A percentile compares a stretch with the other conserved stretches of the same genome.
phyloP scores from a whole-genome alignment of 35 echinoderm and acorn worm genomes.

The Ophioderma brevispina region DNA sequence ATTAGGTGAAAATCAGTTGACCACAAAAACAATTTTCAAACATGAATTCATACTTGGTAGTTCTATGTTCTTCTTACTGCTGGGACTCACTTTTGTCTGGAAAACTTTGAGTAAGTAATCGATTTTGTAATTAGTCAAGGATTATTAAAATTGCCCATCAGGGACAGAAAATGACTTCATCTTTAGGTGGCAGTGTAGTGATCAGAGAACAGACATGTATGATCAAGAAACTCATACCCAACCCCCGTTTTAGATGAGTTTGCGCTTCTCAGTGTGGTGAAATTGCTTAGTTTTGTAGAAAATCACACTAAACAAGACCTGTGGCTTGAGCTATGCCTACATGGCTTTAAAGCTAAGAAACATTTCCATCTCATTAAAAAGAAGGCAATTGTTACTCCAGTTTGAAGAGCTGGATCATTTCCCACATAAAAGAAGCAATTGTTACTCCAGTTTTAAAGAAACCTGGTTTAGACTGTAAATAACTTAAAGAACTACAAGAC shows the following conservation, averaged over 20 bases:
- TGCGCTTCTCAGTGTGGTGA: too few relatives aligned
- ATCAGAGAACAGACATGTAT: background rate
- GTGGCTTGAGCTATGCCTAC: too few relatives aligned
- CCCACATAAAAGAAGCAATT: too few relatives aligned
- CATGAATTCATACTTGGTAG: background rate
- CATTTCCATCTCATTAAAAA: too few relatives aligned
- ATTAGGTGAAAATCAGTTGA: background rate
- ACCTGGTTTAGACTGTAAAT: too few relatives aligned
- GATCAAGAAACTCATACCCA: background rate
- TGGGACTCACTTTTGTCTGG: background rate
- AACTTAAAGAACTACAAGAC: too few relatives aligned
- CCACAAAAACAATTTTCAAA: background rate
- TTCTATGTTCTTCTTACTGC: background rate
- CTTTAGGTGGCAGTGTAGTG: background rate
- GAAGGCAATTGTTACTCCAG: too few relatives aligned
- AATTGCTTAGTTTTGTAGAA: too few relatives aligned
- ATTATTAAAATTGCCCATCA: background rate
- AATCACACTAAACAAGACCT: too few relatives aligned
- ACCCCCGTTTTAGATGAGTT: background rate
- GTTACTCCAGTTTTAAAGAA: too few relatives aligned
- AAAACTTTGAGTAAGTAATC: background rate
- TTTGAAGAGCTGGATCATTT: too few relatives aligned
- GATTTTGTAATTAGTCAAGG: background rate
- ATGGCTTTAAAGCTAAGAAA: too few relatives aligned
- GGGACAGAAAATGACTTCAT: background rate